Conservation (phyloP, 2,797 vertebrate genomes). For the Coluber constrictor region DNA sequence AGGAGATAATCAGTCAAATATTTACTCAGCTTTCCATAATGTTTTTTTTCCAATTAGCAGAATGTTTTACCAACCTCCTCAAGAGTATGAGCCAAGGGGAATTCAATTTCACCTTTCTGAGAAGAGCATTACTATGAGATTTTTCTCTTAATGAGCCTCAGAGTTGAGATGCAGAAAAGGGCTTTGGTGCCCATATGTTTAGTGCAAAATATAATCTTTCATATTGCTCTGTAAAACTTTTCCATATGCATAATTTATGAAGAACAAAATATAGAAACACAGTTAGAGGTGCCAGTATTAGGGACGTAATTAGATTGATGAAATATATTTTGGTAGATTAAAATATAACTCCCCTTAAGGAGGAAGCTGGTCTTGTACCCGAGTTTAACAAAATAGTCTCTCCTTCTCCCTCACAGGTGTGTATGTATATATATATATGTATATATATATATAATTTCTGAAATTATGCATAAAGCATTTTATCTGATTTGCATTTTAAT, state of each 20-base stretch:
- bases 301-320: neutral
- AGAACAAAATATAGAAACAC: neutral
- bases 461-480: neutral
- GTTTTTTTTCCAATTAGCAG: neutral
- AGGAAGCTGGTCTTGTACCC: no score
- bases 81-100: neutral
- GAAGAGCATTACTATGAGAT: neutral
- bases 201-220: conserved; percentile 8
- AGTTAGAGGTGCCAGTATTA: neutral
- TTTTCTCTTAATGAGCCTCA: neutral
- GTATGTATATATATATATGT: no score
- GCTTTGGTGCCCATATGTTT: conserved; percentile 10
- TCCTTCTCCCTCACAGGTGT: neutral
- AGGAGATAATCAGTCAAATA: neutral
- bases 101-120: neutral
- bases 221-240: conserved; percentile 15
- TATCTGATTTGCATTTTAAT: neutral
- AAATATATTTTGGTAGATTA: neutral
- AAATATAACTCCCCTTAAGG: neutral
- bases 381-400: neutral
- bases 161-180: neutral
- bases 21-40: neutral
- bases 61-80: neutral
- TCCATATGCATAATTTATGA: neutral
- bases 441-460: neutral